A percentile compares a stretch with the other conserved stretches of the same genome.
These are phyloP conservation scores for Notamacropus eugenii DNA, from an alignment of 2,797 vertebrate species.

Conservation along the genomic window DNA sequence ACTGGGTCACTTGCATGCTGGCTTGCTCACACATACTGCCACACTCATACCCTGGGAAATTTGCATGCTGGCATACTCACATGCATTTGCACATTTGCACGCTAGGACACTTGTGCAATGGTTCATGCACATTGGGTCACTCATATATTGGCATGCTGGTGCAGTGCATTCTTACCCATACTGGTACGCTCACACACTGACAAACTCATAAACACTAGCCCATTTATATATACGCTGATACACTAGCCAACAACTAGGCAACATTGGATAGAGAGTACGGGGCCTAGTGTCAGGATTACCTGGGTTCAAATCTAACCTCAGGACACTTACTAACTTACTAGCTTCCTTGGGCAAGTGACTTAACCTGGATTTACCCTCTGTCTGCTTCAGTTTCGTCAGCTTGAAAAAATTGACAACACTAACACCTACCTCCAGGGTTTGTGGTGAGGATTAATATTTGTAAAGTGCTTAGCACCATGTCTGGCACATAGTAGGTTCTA, in stretches of 20 bases:
- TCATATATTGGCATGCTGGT: not conserved
- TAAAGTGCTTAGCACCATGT: not conserved
- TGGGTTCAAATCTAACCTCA: not conserved
- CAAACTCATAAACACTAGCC: not conserved
- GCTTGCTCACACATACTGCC: not conserved
- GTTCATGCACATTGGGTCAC: not conserved
- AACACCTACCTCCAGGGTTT: not conserved
- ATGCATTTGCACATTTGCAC: conserved; percentile 8
- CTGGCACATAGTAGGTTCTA: not conserved
- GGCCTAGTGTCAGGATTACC: not conserved
- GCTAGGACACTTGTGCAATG: conserved; percentile 10
- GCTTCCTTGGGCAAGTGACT: not conserved
- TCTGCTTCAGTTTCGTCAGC: not conserved
- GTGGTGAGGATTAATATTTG: not conserved
- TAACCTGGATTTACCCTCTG: not conserved
- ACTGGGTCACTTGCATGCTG: not conserved
- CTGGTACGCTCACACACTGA: not conserved
- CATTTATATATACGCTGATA: too few relatives aligned
- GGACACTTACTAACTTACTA: not conserved
- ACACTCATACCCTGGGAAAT: conserved; percentile 28
- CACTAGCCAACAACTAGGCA: not conserved
- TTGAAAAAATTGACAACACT: not conserved
- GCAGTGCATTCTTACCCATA: not conserved
- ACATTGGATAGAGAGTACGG: not conserved
- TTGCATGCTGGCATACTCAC: conserved; percentile 3